phyloP scores from a whole-genome alignment of 2,888 invertebrate genomes.

The Saturnia japonica region DNA sequence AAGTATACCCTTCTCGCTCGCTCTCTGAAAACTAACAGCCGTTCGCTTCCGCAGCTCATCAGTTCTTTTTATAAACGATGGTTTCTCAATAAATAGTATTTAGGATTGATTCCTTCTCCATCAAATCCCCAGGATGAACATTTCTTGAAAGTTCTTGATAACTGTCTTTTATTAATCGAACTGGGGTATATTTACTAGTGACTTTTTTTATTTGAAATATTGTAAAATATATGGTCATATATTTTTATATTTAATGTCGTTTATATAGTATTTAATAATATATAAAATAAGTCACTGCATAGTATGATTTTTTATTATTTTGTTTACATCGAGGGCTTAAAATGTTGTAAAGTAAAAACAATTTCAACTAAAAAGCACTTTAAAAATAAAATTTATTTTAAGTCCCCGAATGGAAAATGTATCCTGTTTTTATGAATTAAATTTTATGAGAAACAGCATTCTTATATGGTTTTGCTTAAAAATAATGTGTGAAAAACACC shows the following conservation, averaged over 20 bases:
- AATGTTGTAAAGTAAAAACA: conserved; percentile 14
- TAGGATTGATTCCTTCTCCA: background rate
- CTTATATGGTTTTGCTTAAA: conserved; percentile 19
- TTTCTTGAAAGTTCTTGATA: background rate
- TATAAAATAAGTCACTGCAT: conserved; percentile 15
- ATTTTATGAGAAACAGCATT: conserved; percentile 17
- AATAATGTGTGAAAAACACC: conserved; percentile 27
- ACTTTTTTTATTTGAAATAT: conserved; percentile 13
- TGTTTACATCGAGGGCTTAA: conserved; percentile 29
- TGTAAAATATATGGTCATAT: background rate
- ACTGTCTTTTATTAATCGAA: conserved; percentile 29
- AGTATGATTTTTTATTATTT: conserved; percentile 20
- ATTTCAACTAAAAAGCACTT: background rate
- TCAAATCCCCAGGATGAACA: too few relatives aligned
- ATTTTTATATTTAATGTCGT: too few relatives aligned
- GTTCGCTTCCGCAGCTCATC: conserved; percentile 38
- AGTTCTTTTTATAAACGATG: conserved; percentile 33
- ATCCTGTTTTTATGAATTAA: conserved; percentile 19
- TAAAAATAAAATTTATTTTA: background rate
- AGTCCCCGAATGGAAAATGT: conserved; percentile 6
- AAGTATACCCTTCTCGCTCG: conserved; percentile 34
- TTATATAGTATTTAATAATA: background rate
- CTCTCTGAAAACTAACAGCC: conserved; percentile 42
- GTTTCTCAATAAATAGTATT: background rate
- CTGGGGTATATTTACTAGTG: conserved; percentile 20